Base-by-base conservation (phyloP, 2,113 vertebrate species). In the Paramisgurnus dabryanus region DNA sequence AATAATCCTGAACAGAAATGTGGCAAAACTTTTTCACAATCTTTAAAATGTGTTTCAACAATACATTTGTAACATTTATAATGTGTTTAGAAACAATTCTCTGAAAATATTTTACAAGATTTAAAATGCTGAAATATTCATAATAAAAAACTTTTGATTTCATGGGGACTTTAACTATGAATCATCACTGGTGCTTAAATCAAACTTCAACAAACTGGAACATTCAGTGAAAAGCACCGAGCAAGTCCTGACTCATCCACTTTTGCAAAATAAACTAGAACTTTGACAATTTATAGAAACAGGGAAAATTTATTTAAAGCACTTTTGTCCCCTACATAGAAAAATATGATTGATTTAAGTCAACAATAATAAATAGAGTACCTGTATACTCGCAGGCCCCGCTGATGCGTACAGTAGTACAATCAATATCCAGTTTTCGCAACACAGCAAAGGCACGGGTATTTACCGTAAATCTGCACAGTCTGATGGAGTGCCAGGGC, bases 331-430 rank as follows among this genome's bases (percentile, higher is more conserved):
- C 85, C 85, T 90, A 91, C 88, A 92, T 94, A 93, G 87, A 94
- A 94, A 94, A 94, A 94, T 94, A 94, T 92, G 92, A 92, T 91
- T 88, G 89, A 92, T 92, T 89, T 91, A 88, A 92, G 87, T 93
- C 89, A 87, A 90, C 90, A 88, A 91, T 92, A 93, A 92, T 93
- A 94, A 93, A 93, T 92, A 94, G 87, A 90, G 86, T 76, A 88
- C 88, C 90, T 88, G 89, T 85, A 80, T 68, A 47, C 83, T 86
- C 72, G 79, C 91, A 91, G 91, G 88, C 89, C 86, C 87, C 83
- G 78, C 87, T 84, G 75, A 87, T 79, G 83, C 80, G 81, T 81
- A 90, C 90, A 90, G 87, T 89, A 87, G 89, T 92, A 94, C 92
- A 92, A 94, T 93, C 92, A 91, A 90, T 91, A 92, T 88, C 90